Conservation (phyloP, 2,113 vertebrate genomes). For the Dicaeum eximium region DNA sequence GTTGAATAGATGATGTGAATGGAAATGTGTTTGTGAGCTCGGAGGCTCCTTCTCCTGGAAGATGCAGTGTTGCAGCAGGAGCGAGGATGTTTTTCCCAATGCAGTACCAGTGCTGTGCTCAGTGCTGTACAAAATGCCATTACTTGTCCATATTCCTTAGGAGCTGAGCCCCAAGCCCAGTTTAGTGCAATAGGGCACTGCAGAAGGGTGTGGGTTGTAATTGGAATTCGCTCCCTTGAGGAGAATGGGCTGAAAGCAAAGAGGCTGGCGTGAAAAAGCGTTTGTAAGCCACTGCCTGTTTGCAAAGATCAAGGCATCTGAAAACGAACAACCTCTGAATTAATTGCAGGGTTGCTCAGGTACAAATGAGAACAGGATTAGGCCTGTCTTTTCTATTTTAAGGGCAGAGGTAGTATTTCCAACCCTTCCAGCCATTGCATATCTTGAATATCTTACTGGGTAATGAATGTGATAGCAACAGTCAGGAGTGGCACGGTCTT, state of each 20-base stretch:
- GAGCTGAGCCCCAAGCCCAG: not conserved
- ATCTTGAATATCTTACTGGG: not conserved
- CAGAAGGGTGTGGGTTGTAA: not conserved
- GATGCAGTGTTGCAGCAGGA: not conserved
- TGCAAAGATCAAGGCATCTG: not conserved
- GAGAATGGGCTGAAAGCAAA: not conserved
- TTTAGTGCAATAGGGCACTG: not conserved
- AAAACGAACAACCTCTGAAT: not conserved
- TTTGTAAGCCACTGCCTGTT: not conserved
- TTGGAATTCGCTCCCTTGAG: not conserved
- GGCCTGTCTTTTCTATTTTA: not conserved
- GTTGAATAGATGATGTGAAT: not conserved
- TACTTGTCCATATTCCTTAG: not conserved
- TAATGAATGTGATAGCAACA: not conserved
- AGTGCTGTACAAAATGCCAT: not conserved
- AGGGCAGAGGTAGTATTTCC: not conserved
- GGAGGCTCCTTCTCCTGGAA: not conserved
- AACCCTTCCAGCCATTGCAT: not conserved
- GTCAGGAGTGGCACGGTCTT: not conserved
- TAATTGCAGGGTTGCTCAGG: not conserved
- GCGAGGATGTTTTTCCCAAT: not conserved
- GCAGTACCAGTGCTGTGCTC: accelerated
- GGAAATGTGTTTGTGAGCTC: not conserved
- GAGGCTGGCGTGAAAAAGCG: not conserved
- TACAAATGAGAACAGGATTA: not conserved